phyloP scores from a whole-genome alignment of 2,888 invertebrate species.

The Polydrusus pterygomalis region DNA sequence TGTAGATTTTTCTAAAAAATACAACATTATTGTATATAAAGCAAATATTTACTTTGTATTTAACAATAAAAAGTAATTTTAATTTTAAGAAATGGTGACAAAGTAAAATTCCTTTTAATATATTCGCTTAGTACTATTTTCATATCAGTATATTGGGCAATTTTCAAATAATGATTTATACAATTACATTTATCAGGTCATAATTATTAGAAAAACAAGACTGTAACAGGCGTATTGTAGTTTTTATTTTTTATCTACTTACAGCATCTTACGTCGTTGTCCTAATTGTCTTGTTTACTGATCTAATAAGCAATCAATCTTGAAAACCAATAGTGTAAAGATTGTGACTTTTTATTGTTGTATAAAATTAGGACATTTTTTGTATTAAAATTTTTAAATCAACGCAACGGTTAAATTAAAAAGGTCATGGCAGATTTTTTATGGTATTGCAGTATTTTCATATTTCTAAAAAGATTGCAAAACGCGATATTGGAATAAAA shows the following conservation, averaged over 20 bases:
- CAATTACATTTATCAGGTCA: constrained; percentile 8
- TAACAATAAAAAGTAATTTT: constrained; percentile 8
- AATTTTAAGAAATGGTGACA: constrained; percentile 16
- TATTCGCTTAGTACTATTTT: neutral
- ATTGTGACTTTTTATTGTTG: neutral
- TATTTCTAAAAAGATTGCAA: constrained; percentile 5
- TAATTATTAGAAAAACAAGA: constrained; percentile 17
- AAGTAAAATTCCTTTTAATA: constrained; percentile 5
- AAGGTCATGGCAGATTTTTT: constrained; percentile 1
- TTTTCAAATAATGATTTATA: neutral
- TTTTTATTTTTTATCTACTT: neutral
- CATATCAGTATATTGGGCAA: neutral
- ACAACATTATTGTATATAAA: neutral
- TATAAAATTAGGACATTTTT: constrained; percentile 16
- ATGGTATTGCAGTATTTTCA: neutral
- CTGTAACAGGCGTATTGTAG: neutral
- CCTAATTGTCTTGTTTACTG: neutral
- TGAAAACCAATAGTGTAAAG: neutral
- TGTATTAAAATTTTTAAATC: constrained; percentile 16
- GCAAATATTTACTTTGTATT: neutral
- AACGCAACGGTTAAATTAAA: neutral
- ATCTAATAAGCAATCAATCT: constrained; percentile 3
- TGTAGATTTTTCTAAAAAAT: neutral
- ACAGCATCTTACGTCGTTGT: neutral
- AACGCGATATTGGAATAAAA: neutral